These are phyloP conservation scores for Pseudomyrmex sp. DNA, from an alignment of 1,140 invertebrate genomes.

Conservation along the genomic window DNA sequence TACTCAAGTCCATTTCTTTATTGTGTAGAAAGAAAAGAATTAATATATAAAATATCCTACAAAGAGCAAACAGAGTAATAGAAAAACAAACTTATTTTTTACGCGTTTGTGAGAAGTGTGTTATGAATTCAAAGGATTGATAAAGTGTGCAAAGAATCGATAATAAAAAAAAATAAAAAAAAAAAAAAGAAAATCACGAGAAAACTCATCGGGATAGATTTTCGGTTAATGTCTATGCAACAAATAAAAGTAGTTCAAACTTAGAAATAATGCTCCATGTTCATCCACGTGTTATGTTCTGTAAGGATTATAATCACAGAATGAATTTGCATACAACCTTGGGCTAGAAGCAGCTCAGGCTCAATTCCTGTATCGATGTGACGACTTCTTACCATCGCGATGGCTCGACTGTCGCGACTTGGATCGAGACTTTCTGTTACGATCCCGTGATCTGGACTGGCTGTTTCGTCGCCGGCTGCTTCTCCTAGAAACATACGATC, in stretches of 20 bases:
- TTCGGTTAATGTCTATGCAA: constrained; percentile 2
- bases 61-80: too few species aligned
- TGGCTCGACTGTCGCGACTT: constrained; percentile 78
- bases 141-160: neutral
- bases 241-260: neutral
- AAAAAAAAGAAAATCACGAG: neutral
- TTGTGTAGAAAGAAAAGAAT: too few species aligned
- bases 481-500: constrained; percentile 77
- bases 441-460: constrained; percentile 76
- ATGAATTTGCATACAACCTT: constrained; percentile 82
- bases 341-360: constrained; percentile 65
- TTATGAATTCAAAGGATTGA: constrained; percentile 6
- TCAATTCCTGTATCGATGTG: constrained; percentile 84
- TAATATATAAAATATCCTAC: too few species aligned
- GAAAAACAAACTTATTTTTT: too few species aligned
- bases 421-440: constrained; percentile 76
- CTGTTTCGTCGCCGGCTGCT: constrained; percentile 66
- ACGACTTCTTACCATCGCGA: constrained; percentile 84
- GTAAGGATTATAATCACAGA: constrained; percentile 58
- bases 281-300: neutral
- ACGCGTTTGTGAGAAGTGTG: too few species aligned
- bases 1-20: too few species aligned
- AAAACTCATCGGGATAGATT: neutral
- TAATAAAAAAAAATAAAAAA: neutral
- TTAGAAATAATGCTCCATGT: constrained; percentile 27